These are phyloP conservation scores for Potorous gilbertii DNA, from an alignment of 2,797 vertebrate species.

Conservation along the genomic window DNA sequence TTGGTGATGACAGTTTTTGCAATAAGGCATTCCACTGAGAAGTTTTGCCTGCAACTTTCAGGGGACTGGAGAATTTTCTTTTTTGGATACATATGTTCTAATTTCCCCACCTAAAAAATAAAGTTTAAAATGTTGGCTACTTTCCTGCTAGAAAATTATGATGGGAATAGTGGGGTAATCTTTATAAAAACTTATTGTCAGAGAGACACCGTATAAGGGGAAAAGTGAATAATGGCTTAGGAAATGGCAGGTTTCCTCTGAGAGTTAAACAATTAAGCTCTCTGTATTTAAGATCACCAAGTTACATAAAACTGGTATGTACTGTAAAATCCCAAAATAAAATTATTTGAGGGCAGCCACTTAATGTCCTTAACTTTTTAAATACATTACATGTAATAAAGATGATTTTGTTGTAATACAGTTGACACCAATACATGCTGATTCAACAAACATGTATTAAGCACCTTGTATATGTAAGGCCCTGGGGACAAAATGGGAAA, in stretches of 20 bases:
- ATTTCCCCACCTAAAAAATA: not conserved
- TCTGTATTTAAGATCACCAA: not conserved
- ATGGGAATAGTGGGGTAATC: not conserved
- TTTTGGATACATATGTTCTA: not conserved
- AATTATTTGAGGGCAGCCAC: not conserved
- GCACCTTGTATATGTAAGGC: not conserved
- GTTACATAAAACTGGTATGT: not conserved
- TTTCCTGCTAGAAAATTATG: not conserved
- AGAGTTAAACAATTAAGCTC: not conserved
- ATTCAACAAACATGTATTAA: not conserved
- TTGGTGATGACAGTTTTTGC: conserved; percentile 1
- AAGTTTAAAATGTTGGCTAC: not conserved
- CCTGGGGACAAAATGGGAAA: not conserved
- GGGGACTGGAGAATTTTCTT: not conserved
- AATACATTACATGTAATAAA: not conserved
- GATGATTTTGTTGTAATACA: not conserved
- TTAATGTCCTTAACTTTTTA: not conserved
- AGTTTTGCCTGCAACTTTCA: not conserved
- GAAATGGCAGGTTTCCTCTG: not conserved
- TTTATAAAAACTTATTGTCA: not conserved
- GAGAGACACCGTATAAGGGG: not conserved
- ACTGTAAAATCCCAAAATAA: not conserved
- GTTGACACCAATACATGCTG: not conserved
- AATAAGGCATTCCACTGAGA: not conserved
- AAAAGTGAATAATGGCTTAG: not conserved